Evolutionary conservation across 2,113 vertebrate species (phyloP).

Genomic region (Gallinago jamesoni): DNA sequence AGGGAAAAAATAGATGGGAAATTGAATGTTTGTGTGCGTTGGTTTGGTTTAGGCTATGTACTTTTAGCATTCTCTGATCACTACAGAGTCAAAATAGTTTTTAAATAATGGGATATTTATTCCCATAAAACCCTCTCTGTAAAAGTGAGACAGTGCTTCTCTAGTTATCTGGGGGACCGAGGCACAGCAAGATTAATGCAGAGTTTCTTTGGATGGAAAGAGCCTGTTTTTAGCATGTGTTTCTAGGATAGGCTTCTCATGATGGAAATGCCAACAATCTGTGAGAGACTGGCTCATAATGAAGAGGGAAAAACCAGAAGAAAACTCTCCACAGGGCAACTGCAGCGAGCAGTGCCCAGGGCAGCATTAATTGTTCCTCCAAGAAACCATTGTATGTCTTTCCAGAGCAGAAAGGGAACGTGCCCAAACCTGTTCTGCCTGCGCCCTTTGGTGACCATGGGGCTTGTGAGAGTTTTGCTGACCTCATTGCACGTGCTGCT

Average conservation of each 20-base stretch:
- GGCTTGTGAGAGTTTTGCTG: neutral
- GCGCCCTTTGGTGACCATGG: neutral
- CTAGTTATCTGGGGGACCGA: neutral
- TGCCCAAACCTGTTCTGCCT: neutral
- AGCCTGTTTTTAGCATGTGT: neutral
- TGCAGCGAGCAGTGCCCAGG: neutral
- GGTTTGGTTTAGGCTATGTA: neutral
- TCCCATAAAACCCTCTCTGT: neutral
- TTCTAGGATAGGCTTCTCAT: neutral
- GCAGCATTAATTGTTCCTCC: neutral
- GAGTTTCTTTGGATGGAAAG: neutral
- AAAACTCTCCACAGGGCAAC: neutral
- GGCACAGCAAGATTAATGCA: neutral
- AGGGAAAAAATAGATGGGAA: neutral
- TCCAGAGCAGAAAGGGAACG: neutral
- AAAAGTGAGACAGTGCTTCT: neutral
- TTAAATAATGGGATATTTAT: neutral
- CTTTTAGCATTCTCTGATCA: neutral
- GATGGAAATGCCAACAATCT: fast-evolving
- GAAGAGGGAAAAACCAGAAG: neutral
- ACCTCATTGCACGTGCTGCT: neutral
- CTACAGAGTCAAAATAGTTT: neutral
- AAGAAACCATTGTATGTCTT: neutral
- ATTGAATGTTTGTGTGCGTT: neutral
- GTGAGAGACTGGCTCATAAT: neutral